phyloP scores from a whole-genome alignment of 2,797 vertebrate genomes.

The Toxotes lorentzi region DNA sequence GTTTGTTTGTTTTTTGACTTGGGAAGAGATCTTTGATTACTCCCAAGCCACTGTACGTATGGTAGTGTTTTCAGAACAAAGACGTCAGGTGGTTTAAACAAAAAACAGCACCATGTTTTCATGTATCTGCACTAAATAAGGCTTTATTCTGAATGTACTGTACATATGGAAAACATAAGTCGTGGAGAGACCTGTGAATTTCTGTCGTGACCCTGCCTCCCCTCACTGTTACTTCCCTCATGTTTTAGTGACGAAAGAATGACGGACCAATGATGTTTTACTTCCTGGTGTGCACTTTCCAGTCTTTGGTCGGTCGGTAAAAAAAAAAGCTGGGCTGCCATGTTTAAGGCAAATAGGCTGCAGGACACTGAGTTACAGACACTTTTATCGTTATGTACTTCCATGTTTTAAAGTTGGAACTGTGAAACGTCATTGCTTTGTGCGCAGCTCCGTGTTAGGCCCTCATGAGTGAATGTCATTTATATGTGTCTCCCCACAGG shows the following conservation, averaged over 20 bases:
- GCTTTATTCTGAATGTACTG: conserved; percentile 85
- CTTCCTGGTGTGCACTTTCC: conserved; percentile 64
- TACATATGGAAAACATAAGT: conserved; percentile 73
- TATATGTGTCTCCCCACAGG: conserved; percentile 31
- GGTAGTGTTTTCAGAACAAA: conserved; percentile 42
- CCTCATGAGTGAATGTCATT: conserved; percentile 55
- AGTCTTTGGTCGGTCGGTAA: conserved; percentile 21
- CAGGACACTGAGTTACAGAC: conserved; percentile 38
- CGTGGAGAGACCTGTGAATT: conserved; percentile 67
- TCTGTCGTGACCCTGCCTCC: conserved; percentile 54
- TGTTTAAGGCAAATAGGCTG: conserved; percentile 22
- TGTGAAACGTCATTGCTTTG: conserved; percentile 49
- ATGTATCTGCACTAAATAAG: conserved; percentile 82
- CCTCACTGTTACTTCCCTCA: conserved; percentile 41
- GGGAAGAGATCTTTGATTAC: conserved; percentile 28
- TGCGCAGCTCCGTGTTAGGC: conserved; percentile 42
- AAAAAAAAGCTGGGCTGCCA: conserved; percentile 26
- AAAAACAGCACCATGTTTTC: conserved; percentile 65
- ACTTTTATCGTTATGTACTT: conserved; percentile 55
- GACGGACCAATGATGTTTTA: conserved; percentile 51
- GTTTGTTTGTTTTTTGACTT: conserved; percentile 22
- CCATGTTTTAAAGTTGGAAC: conserved; percentile 46
- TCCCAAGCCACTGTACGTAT: conserved; percentile 40
- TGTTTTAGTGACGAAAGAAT: conserved; percentile 63
- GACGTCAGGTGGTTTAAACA: conserved; percentile 51